These are phyloP conservation scores for Netelia fuscicornis DNA, from an alignment of 2,888 invertebrate species.

Conservation along the genomic window DNA sequence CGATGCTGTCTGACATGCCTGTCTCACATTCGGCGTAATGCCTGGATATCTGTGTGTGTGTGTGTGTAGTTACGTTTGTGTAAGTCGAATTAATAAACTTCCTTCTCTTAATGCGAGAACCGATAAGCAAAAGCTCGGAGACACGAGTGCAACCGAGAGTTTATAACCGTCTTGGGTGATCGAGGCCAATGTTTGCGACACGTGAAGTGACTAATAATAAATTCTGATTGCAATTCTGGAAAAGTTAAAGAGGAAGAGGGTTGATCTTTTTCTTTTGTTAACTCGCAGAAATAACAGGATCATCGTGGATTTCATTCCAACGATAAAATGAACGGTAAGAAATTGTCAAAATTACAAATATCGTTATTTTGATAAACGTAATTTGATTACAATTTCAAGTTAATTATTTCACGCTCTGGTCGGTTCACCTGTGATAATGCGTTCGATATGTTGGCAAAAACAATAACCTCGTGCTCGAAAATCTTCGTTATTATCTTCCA, in stretches of 20 bases:
- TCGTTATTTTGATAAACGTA: too few species aligned
- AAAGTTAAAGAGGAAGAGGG: neutral
- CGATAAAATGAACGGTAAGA: too few species aligned
- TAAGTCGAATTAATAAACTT: slow-evolving; percentile 70
- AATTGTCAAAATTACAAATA: too few species aligned
- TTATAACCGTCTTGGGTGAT: slow-evolving; percentile 54
- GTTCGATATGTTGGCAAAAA: neutral
- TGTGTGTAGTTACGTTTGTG: slow-evolving; percentile 36
- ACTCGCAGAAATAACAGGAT: neutral
- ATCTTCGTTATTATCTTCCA: slow-evolving; percentile 7
- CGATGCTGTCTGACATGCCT: slow-evolving; percentile 22
- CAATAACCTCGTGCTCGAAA: neutral
- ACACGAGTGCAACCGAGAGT: slow-evolving; percentile 36
- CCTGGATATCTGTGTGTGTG: neutral
- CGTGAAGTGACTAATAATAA: slow-evolving; percentile 24
- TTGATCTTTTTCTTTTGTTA: neutral
- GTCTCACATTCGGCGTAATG: slow-evolving; percentile 10
- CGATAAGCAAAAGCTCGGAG: slow-evolving; percentile 59
- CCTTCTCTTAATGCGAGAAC: slow-evolving; percentile 63
- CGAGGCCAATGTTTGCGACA: slow-evolving; percentile 34
- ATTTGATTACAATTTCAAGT: too few species aligned
- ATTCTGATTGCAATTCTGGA: neutral
- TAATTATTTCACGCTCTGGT: too few species aligned
- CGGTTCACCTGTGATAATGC: too few species aligned
- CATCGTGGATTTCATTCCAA: too few species aligned